Conservation (phyloP, 1,140 invertebrate species). For the Papilio dardanus region DNA sequence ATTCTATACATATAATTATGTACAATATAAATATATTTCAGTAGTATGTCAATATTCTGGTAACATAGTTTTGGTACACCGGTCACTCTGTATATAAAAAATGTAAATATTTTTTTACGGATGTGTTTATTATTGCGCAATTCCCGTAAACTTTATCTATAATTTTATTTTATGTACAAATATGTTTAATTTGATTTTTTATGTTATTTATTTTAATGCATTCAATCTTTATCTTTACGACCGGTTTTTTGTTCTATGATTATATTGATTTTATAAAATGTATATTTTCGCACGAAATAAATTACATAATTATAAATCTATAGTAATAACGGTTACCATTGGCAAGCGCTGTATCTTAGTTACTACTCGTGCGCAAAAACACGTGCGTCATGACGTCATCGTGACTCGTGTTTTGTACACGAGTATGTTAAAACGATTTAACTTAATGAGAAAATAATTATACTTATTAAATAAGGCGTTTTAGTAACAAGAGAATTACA, state of each 20-base stretch:
- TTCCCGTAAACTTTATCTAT: constrained; percentile 10
- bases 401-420: background rate
- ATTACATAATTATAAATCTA: constrained; percentile 1
- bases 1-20: constrained; percentile 29
- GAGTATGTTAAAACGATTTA: constrained; percentile 19
- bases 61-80: constrained; percentile 66
- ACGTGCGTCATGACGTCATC: background rate
- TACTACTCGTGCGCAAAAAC: background rate
- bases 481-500: constrained; percentile 18
- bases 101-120: background rate
- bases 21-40: constrained; percentile 35
- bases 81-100: constrained; percentile 47
- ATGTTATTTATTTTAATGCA: background rate
- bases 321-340: constrained; percentile 27
- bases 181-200: background rate
- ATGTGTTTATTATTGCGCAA: constrained; percentile 19
- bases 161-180: constrained; percentile 3
- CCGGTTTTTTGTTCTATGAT: background rate
- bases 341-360: constrained; percentile 36
- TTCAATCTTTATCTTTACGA: background rate
- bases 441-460: constrained; percentile 32
- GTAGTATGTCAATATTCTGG: constrained; percentile 44
- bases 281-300: constrained; percentile 8
- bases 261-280: background rate
- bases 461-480: constrained; percentile 30